phyloP scores from a whole-genome alignment of 2,113 vertebrate genomes.

The Turdus rufiventris region DNA sequence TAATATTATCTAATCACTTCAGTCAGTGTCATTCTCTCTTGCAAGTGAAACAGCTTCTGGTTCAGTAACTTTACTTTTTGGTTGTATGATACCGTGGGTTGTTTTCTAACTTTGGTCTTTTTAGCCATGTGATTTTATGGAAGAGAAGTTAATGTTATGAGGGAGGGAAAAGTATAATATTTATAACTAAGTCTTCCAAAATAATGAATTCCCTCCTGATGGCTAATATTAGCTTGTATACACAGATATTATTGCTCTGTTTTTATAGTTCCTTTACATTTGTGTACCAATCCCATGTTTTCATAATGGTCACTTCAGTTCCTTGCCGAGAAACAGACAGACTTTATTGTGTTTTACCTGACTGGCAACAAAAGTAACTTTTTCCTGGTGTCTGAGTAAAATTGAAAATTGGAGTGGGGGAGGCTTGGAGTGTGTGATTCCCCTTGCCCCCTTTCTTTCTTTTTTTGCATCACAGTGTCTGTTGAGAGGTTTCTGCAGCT shows the following conservation, averaged over 20 bases:
- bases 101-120: background rate
- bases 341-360: background rate
- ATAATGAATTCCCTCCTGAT: background rate
- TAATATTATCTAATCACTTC: background rate
- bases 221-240: background rate
- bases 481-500: background rate
- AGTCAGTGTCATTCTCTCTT: background rate
- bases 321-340: background rate
- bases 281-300: background rate
- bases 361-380: background rate
- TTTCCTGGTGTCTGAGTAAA: background rate
- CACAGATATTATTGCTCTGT: background rate
- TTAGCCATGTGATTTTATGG: background rate
- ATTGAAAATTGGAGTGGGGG: background rate
- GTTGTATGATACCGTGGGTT: background rate
- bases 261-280: background rate
- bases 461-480: background rate
- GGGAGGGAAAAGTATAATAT: background rate
- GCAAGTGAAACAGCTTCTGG: background rate
- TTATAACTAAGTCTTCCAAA: background rate
- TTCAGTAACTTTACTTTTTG: background rate
- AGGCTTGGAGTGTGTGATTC: background rate
- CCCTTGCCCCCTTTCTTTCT: rapidly evolving
- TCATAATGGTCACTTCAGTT: background rate
- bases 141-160: background rate